Conservation (phyloP, 2,113 vertebrate genomes). For the Salvelinus fontinalis region DNA sequence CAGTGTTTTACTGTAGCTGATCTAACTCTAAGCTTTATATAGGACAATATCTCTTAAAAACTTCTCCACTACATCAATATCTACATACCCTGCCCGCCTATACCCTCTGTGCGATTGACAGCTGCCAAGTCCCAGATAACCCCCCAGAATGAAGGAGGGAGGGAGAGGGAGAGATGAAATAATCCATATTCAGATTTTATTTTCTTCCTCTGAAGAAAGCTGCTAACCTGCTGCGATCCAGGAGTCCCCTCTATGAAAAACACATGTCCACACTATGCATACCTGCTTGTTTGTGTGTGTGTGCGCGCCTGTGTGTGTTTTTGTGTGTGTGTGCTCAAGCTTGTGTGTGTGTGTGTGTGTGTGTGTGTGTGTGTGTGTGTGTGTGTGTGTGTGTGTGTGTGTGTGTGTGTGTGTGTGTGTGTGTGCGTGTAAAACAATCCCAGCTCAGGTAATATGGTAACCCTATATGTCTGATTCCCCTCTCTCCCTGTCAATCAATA, state of each 20-base stretch:
- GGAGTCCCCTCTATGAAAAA: constrained; percentile 48
- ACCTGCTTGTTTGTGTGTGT: no score
- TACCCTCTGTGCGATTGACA: neutral
- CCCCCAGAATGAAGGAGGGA: neutral
- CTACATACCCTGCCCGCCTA: no score
- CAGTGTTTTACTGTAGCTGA: no score
- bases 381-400: no score
- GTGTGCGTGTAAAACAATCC: neutral
- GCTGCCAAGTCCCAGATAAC: constrained; percentile 19
- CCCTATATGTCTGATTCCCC: constrained; percentile 42
- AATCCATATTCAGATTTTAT: constrained; percentile 30
- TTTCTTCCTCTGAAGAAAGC: constrained; percentile 51
- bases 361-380: constrained; percentile 31
- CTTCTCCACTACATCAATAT: no score
- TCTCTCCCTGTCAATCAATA: constrained; percentile 55
- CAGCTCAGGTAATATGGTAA: constrained; percentile 24
- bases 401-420: no score
- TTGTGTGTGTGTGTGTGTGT: no score
- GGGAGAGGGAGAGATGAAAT: constrained; percentile 18
- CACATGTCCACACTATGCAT: constrained; percentile 51
- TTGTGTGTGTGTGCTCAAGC: no score
- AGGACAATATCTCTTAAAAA: no score
- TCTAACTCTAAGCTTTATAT: no score
- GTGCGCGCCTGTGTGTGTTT: no score
- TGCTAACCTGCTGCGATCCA: constrained; percentile 65